Base-by-base conservation (phyloP, 2,888 invertebrate species). In the Cataglyphis cursor region DNA sequence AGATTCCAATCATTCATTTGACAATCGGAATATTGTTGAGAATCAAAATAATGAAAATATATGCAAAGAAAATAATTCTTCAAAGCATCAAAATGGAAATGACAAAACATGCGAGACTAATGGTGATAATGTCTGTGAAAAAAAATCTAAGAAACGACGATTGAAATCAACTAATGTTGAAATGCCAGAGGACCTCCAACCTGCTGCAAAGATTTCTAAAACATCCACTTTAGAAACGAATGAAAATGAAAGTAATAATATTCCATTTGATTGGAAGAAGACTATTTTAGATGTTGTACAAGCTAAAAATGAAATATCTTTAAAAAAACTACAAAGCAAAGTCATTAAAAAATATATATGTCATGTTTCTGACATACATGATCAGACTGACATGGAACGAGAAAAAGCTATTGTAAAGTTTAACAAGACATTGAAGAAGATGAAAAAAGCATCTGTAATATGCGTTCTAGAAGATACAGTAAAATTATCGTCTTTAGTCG, bases 321-420 rank as follows among this genome's bases (percentile, higher is more conserved):
- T 97, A 81, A 97, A 97, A 92, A 97, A 97, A 91, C 95, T 98
- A 24, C 96, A 97, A 90, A 97, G 97, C 93, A 98, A 97, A 95
- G 96, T 98, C 9, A 92, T 97, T 1, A 96, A 96, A 66, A 97
- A 96, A 89, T 97, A 97, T 89, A 91, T 94, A 59, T 93, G 93
- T 85, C 93, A 95, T 51, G 12, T 78, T 31, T 70, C 41, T 78
- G 35, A 10, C 15, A 38, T 35, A 8, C 35, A 54, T 12, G 51
- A 64, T 65, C 15, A 28, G n/a, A 54, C n/a, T 76, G 38, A 54
- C 18, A 12, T 12, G 8, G 75, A 76, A 68, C 95, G 96, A 83
- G 97, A 96, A 87, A 97, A 97, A 92, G 96, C 97, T 90, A 95
- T 96, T 72, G 96, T 96, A 88, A 97, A 97, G 92, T 97, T 97